phyloP scores from a whole-genome alignment of 1,140 invertebrate genomes.

The Caenorhabditis remanei region DNA sequence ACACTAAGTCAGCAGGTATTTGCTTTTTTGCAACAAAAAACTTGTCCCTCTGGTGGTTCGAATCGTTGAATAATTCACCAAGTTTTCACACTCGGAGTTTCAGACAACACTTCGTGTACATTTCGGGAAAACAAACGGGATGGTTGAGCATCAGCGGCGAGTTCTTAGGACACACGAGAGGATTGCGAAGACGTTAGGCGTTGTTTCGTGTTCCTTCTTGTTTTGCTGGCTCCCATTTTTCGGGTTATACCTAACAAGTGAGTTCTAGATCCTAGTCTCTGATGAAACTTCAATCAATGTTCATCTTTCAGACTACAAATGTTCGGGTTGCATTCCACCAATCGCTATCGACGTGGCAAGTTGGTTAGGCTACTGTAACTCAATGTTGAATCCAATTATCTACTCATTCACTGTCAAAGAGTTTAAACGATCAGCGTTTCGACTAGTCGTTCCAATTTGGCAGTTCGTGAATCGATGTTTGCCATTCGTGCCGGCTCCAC shows the following conservation, averaged over 20 bases:
- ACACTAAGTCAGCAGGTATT: slow-evolving; percentile 67
- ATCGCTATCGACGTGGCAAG: slow-evolving; percentile 76
- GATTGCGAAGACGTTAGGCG: slow-evolving; percentile 80
- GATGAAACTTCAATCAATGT: background rate
- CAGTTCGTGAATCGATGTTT: slow-evolving; percentile 60
- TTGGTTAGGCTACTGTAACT: slow-evolving; percentile 78
- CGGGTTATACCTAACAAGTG: slow-evolving; percentile 79
- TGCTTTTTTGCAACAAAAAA: background rate
- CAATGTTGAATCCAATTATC: slow-evolving; percentile 78
- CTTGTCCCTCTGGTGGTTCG: background rate
- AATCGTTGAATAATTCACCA: slow-evolving; percentile 27
- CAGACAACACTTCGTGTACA: slow-evolving; percentile 77
- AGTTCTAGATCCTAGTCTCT: slow-evolving; percentile 58
- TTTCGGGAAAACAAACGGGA: slow-evolving; percentile 76
- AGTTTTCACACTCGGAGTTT: slow-evolving; percentile 47
- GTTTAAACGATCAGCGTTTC: slow-evolving; percentile 76
- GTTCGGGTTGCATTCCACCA: slow-evolving; percentile 73
- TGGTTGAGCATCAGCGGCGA: slow-evolving; percentile 77
- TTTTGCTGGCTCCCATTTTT: slow-evolving; percentile 81
- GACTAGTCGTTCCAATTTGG: slow-evolving; percentile 74
- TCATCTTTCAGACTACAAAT: slow-evolving; percentile 72
- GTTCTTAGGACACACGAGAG: slow-evolving; percentile 78
- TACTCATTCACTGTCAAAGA: slow-evolving; percentile 78
- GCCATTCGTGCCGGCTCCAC: slow-evolving; percentile 67
- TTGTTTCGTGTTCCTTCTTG: slow-evolving; percentile 79